These are phyloP conservation scores for Hypotaenidia okinawae DNA, from an alignment of 2,797 vertebrate genomes.

Conservation along the genomic window DNA sequence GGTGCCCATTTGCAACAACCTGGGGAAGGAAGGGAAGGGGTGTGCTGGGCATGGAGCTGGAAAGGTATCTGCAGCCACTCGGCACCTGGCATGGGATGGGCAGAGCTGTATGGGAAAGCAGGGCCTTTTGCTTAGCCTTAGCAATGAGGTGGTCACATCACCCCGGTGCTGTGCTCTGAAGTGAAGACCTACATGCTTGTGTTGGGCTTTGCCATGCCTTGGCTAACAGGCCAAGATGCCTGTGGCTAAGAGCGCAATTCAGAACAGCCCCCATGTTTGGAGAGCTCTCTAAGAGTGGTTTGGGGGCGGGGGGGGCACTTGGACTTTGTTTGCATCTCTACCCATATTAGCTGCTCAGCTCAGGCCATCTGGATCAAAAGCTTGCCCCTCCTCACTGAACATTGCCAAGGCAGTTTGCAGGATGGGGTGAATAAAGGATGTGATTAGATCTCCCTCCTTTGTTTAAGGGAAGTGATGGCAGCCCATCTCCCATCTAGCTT, in stretches of 20 bases:
- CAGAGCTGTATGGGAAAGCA: not conserved
- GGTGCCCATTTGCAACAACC: not conserved
- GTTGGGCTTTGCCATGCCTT: not conserved
- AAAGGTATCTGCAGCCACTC: not conserved
- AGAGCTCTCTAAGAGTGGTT: not conserved
- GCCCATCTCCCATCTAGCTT: not conserved
- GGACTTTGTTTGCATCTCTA: not conserved
- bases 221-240: not conserved
- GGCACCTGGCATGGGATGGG: accelerated
- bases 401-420: not conserved
- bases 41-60: not conserved
- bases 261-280: not conserved
- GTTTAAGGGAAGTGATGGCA: not conserved
- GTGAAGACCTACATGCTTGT: not conserved
- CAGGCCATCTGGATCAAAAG: not conserved
- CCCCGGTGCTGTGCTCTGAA: not conserved
- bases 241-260: not conserved
- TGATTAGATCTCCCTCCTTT: not conserved
- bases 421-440: not conserved
- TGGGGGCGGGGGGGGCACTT: not conserved
- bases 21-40: not conserved
- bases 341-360: not conserved
- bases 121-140: not conserved
- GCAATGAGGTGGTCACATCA: not conserved
- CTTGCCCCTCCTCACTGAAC: not conserved